Conservation (phyloP, 1,140 invertebrate species). For the Drosophila mojavensis region DNA sequence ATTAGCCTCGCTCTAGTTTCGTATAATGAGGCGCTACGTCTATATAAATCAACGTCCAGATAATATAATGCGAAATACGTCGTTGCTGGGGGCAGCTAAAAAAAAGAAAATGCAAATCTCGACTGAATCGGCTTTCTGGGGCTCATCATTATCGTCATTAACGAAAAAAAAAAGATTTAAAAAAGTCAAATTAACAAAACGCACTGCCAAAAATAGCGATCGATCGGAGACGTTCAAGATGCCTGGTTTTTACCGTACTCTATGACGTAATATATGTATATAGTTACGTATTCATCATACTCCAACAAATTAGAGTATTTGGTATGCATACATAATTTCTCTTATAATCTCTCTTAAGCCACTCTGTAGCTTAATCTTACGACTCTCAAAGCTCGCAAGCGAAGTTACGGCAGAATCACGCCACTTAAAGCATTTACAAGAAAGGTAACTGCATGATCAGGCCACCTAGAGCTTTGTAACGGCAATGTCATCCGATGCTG, state of each 20-base stretch:
- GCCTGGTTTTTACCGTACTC: slow-evolving; percentile 4
- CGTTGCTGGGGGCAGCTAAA: slow-evolving; percentile 49
- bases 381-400: too few species aligned
- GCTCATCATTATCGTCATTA: slow-evolving; percentile 30
- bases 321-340: too few species aligned
- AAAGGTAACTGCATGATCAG: too few species aligned
- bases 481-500: too few species aligned
- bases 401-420: too few species aligned
- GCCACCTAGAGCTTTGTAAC: too few species aligned
- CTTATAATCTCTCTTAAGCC: too few species aligned
- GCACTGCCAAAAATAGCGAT: slow-evolving; percentile 39
- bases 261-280: slow-evolving; percentile 40
- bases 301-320: too few species aligned
- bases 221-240: neutral
- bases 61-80: slow-evolving; percentile 61
- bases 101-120: slow-evolving; percentile 35
- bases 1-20: slow-evolving; percentile 77
- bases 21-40: slow-evolving; percentile 40
- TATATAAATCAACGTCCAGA: slow-evolving; percentile 68
- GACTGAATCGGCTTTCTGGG: slow-evolving; percentile 1
- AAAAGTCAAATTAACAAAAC: slow-evolving; percentile 8
- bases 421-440: too few species aligned
- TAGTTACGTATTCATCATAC: too few species aligned
- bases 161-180: neutral
- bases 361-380: too few species aligned